Evolutionary conservation across 2,797 vertebrate genomes (phyloP), one percentile per base, ranked within the genome.

Genomic region (Pagetopsis macropterus): DNA sequence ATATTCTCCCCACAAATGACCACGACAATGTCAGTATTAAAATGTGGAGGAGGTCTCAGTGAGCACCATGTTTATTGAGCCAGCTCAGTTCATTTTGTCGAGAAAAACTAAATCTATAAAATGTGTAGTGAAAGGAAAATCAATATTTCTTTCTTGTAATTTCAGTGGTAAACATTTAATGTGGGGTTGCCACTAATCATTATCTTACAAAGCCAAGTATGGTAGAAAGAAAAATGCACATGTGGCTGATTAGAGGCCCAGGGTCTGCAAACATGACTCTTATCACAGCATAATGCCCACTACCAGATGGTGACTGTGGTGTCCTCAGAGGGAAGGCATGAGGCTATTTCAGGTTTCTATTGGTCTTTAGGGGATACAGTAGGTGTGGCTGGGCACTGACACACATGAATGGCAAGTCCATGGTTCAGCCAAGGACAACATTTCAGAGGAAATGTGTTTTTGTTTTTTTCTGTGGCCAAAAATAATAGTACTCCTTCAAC

Each of bases 41-140:
- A 43, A 19, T 3, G 45, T 3, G 2, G 5, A 33, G 16, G 15
- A 40, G 4, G 50, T 44, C 59, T 60, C 27, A 23, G 16, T 7
- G 0, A 41, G 21, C 11, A 3, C 21, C 5, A 14, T 4, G 21
- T 37, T 40, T 48, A n/a, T 66, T 51, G 43, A n/a, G 33, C 41
- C n/a, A 44, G 48, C 33, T 69, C 3, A n/a, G 19, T 61, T 68
- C 31, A 57, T 63, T 71, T 45, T 44, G 45, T n/a, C 17, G 14
- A 49, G 49, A 79, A 17, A 45, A 54, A 50, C 12, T 4, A 14
- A 57, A 27, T 56, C 31, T 13, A 54, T 72, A 15, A 37, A 75
- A 48, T 45, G 31, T 55, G 45, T 78, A 33, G 21, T 27, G n/a
- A 71, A 65, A 48, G 62, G 23, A 41, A 51, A 79, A 83, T 82